Conservation (phyloP, 2,113 vertebrate species). For the Caretta caretta region DNA sequence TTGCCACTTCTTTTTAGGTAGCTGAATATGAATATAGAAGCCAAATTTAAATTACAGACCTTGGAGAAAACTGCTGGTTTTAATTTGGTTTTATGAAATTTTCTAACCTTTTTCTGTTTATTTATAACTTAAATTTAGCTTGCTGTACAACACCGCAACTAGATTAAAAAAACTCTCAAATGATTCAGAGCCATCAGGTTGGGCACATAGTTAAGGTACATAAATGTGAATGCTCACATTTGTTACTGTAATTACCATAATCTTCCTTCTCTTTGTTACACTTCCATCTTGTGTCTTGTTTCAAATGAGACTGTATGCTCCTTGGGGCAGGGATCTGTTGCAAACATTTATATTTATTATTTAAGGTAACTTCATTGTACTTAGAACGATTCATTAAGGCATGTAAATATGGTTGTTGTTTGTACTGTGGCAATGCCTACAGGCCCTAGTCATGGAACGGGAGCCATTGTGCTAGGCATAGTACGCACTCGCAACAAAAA, state of each 20-base stretch:
- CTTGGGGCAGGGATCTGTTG: not conserved
- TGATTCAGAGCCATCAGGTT: not conserved
- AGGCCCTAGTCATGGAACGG: not conserved
- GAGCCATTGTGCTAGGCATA: not conserved
- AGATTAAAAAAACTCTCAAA: not conserved
- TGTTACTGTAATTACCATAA: not conserved
- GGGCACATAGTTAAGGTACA: not conserved
- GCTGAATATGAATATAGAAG: not conserved
- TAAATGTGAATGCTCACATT: not conserved
- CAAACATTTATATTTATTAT: not conserved
- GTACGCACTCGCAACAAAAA: not conserved
- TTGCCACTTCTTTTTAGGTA: not conserved
- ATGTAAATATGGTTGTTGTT: not conserved
- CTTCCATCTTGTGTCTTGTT: conserved; percentile 5
- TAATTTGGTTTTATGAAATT: not conserved
- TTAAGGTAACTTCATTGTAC: not conserved
- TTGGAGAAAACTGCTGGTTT: not conserved
- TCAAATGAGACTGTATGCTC: not conserved
- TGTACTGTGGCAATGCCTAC: not conserved
- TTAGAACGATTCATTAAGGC: not conserved
- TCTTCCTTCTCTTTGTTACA: conserved; percentile 32
- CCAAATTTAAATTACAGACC: not conserved
- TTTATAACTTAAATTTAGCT: not conserved
- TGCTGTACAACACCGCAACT: not conserved
- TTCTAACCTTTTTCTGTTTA: not conserved